Evolutionary conservation across 2,113 vertebrate genomes (phyloP).

Genomic region (Cromileptes altivelis): DNA sequence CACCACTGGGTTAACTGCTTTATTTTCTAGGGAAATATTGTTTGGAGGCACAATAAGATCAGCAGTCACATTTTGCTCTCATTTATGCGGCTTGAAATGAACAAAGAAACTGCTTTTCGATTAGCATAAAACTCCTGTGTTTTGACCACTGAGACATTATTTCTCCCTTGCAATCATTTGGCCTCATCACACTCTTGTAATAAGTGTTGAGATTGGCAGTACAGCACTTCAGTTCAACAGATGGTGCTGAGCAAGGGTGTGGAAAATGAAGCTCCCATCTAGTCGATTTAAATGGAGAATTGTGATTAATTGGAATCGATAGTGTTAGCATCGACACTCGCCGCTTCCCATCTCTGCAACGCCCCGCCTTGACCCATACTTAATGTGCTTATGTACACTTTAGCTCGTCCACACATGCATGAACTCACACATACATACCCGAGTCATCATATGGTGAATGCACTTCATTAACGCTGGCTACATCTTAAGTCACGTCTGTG

Average conservation of each 20-base stretch:
- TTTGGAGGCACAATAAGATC: background rate
- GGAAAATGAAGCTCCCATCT: constrained; percentile 70
- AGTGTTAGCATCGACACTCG: constrained; percentile 40
- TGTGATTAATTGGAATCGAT: constrained; percentile 82
- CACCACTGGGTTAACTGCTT: constrained; percentile 3
- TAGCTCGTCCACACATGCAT: background rate
- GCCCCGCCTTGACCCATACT: constrained; percentile 25
- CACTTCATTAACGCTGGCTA: constrained; percentile 41
- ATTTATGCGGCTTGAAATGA: background rate
- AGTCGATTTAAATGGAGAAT: constrained; percentile 69
- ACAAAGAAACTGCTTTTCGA: constrained; percentile 9
- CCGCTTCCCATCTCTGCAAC: constrained; percentile 53
- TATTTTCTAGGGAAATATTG: constrained; percentile 5
- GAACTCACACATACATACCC: background rate
- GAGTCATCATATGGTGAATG: constrained; percentile 12
- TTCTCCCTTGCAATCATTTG: constrained; percentile 38
- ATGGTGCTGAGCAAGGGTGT: constrained; percentile 63
- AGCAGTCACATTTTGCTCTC: background rate
- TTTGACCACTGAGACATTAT: constrained; percentile 23
- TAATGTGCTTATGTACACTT: constrained; percentile 24
- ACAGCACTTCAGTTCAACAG: constrained; percentile 47
- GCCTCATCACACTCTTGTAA: constrained; percentile 48
- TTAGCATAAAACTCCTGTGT: constrained; percentile 17
- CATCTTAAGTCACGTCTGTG: constrained; percentile 1
- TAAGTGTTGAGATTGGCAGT: constrained; percentile 51